These are phyloP conservation scores for Aurelia aurita complex sp. Pacific DNA, from an alignment of 30 jellyfish, hydroid and myxozoan genomes.

Conservation along the genomic window DNA sequence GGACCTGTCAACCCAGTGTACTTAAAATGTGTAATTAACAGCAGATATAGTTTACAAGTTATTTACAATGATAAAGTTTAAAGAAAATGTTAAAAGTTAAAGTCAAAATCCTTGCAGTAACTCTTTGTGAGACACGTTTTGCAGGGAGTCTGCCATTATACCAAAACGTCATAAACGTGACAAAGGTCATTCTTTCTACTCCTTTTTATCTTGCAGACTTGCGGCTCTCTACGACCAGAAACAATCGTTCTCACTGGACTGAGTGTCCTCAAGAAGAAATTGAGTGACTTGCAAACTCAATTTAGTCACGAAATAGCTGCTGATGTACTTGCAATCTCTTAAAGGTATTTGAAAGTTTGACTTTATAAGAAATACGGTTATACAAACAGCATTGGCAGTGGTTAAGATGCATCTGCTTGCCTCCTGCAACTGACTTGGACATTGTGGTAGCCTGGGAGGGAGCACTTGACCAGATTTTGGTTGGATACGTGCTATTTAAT, in stretches of 20 bases:
- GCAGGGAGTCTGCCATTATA: too few relatives aligned
- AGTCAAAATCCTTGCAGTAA: too few relatives aligned
- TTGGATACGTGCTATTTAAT: too few relatives aligned
- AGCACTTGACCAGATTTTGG: neutral
- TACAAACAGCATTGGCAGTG: neutral
- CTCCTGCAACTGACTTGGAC: neutral
- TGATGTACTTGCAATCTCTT: conserved; percentile 90
- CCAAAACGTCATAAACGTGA: too few relatives aligned
- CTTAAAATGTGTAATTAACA: too few relatives aligned
- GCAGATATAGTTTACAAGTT: too few relatives aligned
- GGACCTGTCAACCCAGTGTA: too few relatives aligned
- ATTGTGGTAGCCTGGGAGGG: neutral
- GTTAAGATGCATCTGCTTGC: neutral
- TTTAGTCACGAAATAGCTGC: conserved; percentile 99
- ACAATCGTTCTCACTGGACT: conserved; percentile 86
- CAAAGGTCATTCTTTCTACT: too few relatives aligned
- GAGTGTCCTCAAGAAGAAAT: conserved; percentile 80
- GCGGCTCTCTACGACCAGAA: conserved; percentile 93
- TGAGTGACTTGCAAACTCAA: conserved; percentile 90
- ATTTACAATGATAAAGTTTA: too few relatives aligned
- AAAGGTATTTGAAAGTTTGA: neutral
- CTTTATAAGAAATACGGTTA: neutral
- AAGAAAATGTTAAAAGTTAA: too few relatives aligned
- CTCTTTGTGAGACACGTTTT: neutral
- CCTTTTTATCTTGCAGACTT: conserved; percentile 31